Conservation (phyloP, 2,888 invertebrate species). For the Chesias legatella region DNA sequence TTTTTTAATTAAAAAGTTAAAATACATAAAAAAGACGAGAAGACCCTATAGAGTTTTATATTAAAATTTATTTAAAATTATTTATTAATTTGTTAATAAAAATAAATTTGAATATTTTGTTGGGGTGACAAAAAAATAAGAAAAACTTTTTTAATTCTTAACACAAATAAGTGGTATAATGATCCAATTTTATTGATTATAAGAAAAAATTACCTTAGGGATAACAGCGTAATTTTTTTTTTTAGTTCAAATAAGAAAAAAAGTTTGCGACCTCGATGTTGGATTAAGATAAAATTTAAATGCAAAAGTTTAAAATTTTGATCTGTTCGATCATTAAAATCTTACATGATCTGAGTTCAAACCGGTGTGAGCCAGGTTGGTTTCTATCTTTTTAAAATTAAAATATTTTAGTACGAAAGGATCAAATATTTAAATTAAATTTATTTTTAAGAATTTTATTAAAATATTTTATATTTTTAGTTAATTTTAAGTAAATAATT, state of each 20-base stretch:
- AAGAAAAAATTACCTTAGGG: slow-evolving; percentile 89
- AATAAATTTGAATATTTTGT: slow-evolving; percentile 72
- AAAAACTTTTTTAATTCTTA: slow-evolving; percentile 70
- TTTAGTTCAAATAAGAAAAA: slow-evolving; percentile 86
- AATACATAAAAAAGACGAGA: slow-evolving; percentile 85
- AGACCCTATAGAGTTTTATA: slow-evolving; percentile 88
- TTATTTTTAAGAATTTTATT: slow-evolving; percentile 63
- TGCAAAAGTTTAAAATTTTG: slow-evolving; percentile 84
- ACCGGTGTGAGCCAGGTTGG: slow-evolving; percentile 92
- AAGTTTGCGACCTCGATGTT: slow-evolving; percentile 94
- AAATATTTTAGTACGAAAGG: slow-evolving; percentile 90
- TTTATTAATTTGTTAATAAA: slow-evolving; percentile 45
- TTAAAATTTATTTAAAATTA: slow-evolving; percentile 55
- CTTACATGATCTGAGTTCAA: slow-evolving; percentile 94
- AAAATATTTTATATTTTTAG: slow-evolving; percentile 17
- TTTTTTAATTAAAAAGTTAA: slow-evolving; percentile 83
- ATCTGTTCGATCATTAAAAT: slow-evolving; percentile 91
- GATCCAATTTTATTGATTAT: slow-evolving; percentile 82
- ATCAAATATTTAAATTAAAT: slow-evolving; percentile 81
- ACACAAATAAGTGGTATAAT: slow-evolving; percentile 64
- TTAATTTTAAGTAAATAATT: slow-evolving; percentile 14
- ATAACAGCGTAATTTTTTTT: slow-evolving; percentile 91
- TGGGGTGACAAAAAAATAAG: slow-evolving; percentile 84
- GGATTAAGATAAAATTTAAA: slow-evolving; percentile 87
- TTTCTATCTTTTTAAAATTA: slow-evolving; percentile 86